Evolutionary conservation across 2,797 vertebrate species (phyloP).

Genomic region (Aldrovandia affinis): DNA sequence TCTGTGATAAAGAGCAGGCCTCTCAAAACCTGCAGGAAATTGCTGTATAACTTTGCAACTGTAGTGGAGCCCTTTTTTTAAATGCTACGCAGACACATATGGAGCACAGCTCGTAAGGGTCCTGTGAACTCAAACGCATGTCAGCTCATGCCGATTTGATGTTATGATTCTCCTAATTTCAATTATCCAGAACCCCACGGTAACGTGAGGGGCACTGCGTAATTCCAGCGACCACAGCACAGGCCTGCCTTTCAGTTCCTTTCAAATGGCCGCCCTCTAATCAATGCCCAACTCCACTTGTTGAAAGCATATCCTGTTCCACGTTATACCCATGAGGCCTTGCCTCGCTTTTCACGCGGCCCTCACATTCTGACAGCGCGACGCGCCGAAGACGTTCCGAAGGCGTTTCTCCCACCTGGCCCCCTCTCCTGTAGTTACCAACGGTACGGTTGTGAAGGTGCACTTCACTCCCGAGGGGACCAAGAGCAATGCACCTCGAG

Average conservation of each 20-base stretch:
- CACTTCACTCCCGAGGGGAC: conserved; percentile 30
- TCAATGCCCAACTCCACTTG: conserved; percentile 1
- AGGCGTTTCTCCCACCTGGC: background rate
- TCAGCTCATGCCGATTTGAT: conserved; percentile 42
- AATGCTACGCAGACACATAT: conserved; percentile 50
- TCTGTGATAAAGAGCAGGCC: conserved; percentile 50
- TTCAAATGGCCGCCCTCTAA: background rate
- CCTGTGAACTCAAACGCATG: conserved; percentile 36
- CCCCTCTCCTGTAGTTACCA: conserved; percentile 29
- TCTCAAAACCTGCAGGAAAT: conserved; percentile 54
- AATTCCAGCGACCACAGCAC: conserved; percentile 20
- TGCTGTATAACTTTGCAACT: conserved; percentile 53
- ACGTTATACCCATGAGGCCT: conserved; percentile 21
- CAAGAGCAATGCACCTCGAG: conserved; percentile 33
- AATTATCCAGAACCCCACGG: conserved; percentile 50
- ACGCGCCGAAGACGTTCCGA: background rate
- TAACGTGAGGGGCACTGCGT: conserved; percentile 29
- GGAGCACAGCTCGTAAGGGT: conserved; percentile 46
- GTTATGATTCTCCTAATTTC: conserved; percentile 64
- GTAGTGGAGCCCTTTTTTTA: conserved; percentile 37
- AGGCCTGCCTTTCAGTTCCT: background rate
- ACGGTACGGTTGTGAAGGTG: conserved; percentile 28
- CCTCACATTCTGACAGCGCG: conserved; percentile 1
- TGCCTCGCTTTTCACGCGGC: background rate
- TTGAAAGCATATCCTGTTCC: conserved; percentile 30